Evolutionary conservation across 2,113 vertebrate genomes (phyloP), one percentile per base, ranked within the genome.

Genomic region (Orcinus orca): DNA sequence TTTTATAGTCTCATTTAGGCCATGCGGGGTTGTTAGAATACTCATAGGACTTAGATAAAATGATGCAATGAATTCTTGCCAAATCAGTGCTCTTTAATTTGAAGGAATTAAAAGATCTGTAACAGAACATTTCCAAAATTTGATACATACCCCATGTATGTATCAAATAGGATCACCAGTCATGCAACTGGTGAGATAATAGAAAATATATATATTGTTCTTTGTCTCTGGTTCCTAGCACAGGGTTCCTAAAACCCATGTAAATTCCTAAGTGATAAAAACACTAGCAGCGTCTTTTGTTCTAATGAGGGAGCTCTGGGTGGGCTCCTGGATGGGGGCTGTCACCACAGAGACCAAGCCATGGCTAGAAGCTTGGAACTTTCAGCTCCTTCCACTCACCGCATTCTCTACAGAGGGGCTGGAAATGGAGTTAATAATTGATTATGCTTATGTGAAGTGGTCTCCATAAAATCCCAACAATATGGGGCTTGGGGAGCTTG

Each of bases 11-110:
- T 82, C 50, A 60, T 91, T 93, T 95, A 92, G 74, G 76, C 17
- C 25, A 73, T 1, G 73, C 38, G 44, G 62, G 31, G n/a, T 41
- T 26, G 38, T 70, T 55, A 8, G 4, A 74, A 68, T 65, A 84
- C 23, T 68, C 50, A n/a, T n/a, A n/a, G 20, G 70, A 23, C 29
- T 93, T 60, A 50, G 33, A 82, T 44, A 50, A 88, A 95, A 55
- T 9, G 25, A 70, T 31, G 25, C 15, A 68, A 68, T 77, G 20
- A 81, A 21, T 65, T 21, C 5, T 79, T 79, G 74, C 36, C 11
- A 73, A 81, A 94, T 77, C 44, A 76, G 13, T 70, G 11, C n/a
- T 20, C 21, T 73, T 93, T 60, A 55, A 83, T 90, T 38, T 60
- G 79, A 86, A 91, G 44, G 25, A 70, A 50, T 65, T n/a, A 50